Conservation (phyloP, 2,888 invertebrate species). For the Parapristionchus giblindavisi region DNA sequence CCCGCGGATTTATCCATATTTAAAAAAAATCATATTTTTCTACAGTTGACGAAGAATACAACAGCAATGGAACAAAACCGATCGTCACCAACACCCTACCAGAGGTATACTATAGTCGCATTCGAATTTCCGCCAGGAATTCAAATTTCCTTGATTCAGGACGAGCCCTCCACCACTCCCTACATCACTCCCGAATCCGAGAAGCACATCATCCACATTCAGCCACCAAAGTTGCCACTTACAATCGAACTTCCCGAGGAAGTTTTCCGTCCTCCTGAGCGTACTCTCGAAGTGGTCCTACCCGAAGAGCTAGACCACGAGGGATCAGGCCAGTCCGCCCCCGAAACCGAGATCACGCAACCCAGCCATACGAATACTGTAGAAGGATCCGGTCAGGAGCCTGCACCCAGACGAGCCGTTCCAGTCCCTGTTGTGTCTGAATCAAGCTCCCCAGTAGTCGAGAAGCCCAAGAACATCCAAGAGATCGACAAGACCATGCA, state of each 20-base stretch:
- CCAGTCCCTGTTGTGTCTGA: neutral
- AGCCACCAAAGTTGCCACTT: conserved; percentile 28
- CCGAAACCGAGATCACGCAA: neutral
- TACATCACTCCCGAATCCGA: conserved; percentile 22
- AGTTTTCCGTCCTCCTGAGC: conserved; percentile 10
- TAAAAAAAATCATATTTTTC: too few species aligned
- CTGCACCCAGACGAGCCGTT: neutral
- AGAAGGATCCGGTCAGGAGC: neutral
- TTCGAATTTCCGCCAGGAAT: neutral
- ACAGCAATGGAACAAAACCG: neutral
- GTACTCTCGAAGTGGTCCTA: too few species aligned
- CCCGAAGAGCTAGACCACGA: conserved; percentile 1
- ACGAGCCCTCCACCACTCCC: conserved; percentile 18
- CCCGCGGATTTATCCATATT: neutral
- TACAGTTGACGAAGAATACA: neutral
- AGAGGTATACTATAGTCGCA: neutral
- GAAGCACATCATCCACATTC: conserved; percentile 34
- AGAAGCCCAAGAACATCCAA: neutral
- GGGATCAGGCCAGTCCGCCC: neutral
- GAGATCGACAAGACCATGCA: conserved; percentile 4
- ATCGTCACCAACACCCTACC: neutral
- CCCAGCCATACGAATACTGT: neutral
- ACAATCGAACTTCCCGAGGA: conserved; percentile 12
- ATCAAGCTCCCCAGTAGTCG: neutral
- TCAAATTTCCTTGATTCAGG: neutral